A percentile compares a stretch with the other conserved stretches of the same genome.
These are phyloP conservation scores for Leucophenga varia DNA, from an alignment of 1,140 invertebrate species.

Conservation along the genomic window DNA sequence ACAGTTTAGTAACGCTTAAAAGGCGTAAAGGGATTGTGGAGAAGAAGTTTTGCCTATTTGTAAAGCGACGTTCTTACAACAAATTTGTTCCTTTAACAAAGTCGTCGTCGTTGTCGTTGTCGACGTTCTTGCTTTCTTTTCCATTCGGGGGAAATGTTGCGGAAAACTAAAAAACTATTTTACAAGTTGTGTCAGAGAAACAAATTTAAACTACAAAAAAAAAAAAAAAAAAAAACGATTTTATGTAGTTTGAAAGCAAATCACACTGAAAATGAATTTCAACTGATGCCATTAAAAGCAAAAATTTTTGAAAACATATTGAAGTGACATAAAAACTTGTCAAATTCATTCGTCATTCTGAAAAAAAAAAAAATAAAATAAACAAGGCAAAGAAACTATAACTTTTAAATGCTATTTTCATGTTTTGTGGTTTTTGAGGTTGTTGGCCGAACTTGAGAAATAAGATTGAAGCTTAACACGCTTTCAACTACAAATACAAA, in stretches of 20 bases:
- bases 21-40: no score
- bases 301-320: conserved; percentile 16
- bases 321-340: conserved; percentile 49
- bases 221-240: background rate
- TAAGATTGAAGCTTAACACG: no score
- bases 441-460: no score
- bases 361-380: no score
- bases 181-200: conserved; percentile 36
- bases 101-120: no score
- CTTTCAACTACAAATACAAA: background rate
- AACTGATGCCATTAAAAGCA: conserved; percentile 25
- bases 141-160: conserved; percentile 26
- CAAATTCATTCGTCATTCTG: no score
- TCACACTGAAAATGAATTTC: conserved; percentile 12
- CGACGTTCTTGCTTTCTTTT: no score
- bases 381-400: conserved; percentile 19
- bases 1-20: no score
- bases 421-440: conserved; percentile 38
- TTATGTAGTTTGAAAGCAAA: conserved; percentile 13
- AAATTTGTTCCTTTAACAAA: conserved; percentile 33
- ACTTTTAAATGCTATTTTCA: conserved; percentile 53
- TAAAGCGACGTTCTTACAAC: conserved; percentile 1
- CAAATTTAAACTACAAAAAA: background rate
- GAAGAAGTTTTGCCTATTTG: no score
- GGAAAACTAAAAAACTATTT: conserved; percentile 38